phyloP scores from a whole-genome alignment of 2,113 vertebrate genomes.

The Malaclemys terrapin region DNA sequence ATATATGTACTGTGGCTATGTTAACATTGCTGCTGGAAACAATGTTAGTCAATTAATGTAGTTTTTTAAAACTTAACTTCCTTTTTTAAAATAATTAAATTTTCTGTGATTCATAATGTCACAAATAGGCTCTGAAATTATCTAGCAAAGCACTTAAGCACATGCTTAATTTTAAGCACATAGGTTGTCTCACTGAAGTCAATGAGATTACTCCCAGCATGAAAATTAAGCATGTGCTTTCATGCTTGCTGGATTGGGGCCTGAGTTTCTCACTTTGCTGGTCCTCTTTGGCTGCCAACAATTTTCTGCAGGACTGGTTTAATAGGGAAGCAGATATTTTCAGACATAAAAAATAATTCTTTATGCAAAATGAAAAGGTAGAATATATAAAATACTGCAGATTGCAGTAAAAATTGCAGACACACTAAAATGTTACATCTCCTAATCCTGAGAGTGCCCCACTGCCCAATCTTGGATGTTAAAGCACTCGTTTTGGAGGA shows the following conservation, averaged over 20 bases:
- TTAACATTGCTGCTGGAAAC: background rate
- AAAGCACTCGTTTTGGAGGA: too few relatives aligned
- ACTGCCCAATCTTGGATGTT: too few relatives aligned
- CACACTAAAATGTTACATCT: too few relatives aligned
- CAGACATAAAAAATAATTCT: too few relatives aligned
- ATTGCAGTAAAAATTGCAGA: too few relatives aligned
- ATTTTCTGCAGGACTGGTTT: too few relatives aligned
- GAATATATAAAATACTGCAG: too few relatives aligned
- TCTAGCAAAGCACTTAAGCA: background rate
- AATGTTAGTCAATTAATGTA: background rate
- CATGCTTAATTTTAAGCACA: background rate
- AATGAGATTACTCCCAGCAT: background rate
- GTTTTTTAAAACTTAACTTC: background rate
- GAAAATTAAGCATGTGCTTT: fast-evolving
- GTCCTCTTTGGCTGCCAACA: too few relatives aligned
- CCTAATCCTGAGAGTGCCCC: too few relatives aligned
- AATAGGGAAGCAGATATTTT: too few relatives aligned
- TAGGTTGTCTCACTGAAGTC: background rate
- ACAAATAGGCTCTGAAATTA: background rate
- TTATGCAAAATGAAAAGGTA: too few relatives aligned
- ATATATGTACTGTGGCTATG: background rate
- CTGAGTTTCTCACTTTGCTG: too few relatives aligned
- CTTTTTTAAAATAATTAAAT: background rate
- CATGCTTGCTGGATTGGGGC: background rate
- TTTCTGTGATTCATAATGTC: background rate